Percentiles rank a stretch among this genome's conserved stretches.
These are phyloP conservation scores for Corticium candelabrum DNA, from an alignment of 37 sponge, comb jelly and placozoan species.

Conservation along the genomic window DNA sequence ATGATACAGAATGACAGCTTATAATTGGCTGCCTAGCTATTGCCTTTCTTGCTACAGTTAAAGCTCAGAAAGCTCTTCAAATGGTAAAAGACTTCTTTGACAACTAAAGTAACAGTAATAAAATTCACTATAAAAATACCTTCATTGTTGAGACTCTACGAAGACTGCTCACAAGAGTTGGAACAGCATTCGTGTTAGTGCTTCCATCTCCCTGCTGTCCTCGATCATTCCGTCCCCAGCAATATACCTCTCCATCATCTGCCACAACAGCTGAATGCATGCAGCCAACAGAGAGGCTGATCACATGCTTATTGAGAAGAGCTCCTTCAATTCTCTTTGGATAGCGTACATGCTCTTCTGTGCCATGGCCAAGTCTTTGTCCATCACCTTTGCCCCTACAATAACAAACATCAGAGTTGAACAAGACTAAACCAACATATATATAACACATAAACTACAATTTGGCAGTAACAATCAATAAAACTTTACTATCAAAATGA, in stretches of 20 bases:
- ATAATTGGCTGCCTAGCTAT: too few species aligned
- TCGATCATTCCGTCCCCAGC: conserved; percentile 68
- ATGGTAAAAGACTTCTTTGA: too few species aligned
- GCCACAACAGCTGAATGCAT: conserved; percentile 54
- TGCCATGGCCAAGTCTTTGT: conserved; percentile 56
- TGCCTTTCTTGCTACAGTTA: too few species aligned
- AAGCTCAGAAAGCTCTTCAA: too few species aligned
- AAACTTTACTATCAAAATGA: too few species aligned
- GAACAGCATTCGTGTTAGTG: background rate
- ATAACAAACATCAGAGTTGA: too few species aligned
- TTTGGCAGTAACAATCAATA: too few species aligned
- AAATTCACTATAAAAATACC: background rate
- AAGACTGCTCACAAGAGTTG: background rate
- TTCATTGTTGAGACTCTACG: background rate
- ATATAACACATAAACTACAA: too few species aligned
- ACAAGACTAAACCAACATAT: too few species aligned
- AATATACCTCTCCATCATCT: conserved; percentile 44
- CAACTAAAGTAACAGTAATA: background rate
- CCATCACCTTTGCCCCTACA: conserved; percentile 68
- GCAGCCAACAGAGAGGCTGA: conserved; percentile 38
- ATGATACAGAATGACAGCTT: too few species aligned
- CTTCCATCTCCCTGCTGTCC: conserved; percentile 29
- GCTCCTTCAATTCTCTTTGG: conserved; percentile 39
- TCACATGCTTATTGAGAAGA: conserved; percentile 32
- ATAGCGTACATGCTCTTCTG: conserved; percentile 20